phyloP scores from a whole-genome alignment of 2,797 vertebrate genomes.

The Eulemur mongoz region DNA sequence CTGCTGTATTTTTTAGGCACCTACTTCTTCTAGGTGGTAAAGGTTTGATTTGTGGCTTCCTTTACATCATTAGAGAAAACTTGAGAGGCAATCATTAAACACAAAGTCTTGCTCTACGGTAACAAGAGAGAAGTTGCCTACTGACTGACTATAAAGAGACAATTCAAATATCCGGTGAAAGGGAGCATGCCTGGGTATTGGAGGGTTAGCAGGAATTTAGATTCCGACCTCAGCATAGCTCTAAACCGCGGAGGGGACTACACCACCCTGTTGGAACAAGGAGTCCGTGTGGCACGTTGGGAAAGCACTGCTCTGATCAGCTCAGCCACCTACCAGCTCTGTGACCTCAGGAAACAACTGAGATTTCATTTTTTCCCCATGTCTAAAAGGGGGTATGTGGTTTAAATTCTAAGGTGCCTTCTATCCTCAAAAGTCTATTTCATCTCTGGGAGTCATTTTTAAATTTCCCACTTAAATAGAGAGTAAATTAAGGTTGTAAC shows the following conservation, averaged over 20 bases:
- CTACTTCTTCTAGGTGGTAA: neutral
- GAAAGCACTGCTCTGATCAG: neutral
- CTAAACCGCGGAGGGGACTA: neutral
- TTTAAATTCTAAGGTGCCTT: neutral
- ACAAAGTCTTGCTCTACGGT: neutral
- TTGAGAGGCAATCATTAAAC: neutral
- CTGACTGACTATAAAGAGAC: neutral
- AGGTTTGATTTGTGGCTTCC: neutral
- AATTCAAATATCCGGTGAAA: neutral
- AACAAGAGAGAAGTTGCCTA: neutral
- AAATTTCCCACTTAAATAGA: neutral
- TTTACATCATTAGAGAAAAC: neutral
- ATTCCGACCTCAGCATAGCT: neutral
- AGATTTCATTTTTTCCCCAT: neutral
- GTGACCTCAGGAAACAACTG: neutral
- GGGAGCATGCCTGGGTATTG: neutral
- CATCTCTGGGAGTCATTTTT: neutral
- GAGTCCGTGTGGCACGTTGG: rapidly evolving
- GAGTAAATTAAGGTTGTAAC: neutral
- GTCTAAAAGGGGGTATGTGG: neutral
- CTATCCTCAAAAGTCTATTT: neutral
- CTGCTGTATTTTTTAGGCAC: neutral
- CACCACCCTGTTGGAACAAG: too few relatives aligned
- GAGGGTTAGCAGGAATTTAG: neutral
- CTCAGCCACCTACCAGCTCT: neutral